Evolutionary conservation across 1,140 invertebrate species (phyloP), one percentile per base, ranked within the genome.

Genomic region (Eupeodes corollae): DNA sequence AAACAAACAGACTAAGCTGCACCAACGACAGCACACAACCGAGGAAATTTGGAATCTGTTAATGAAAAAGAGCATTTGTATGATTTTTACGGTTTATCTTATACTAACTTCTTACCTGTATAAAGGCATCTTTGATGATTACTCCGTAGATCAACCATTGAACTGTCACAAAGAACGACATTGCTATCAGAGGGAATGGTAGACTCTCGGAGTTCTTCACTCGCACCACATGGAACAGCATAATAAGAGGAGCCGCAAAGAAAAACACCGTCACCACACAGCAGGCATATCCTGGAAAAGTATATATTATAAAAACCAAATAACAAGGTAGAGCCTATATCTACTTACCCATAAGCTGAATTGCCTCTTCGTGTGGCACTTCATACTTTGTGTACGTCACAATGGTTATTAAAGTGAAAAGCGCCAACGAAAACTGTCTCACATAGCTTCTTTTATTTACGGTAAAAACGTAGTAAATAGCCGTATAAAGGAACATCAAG

Each of bases 131-230:
- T 37, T 78, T 65, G 53, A 83, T 73, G 46, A 88, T 65, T 48
- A 76, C 62, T 38, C 85, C 86, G 68, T 88, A 89, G 1, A 81
- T 59, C 53, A 79, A 79, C 86, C 86, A 89, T 52, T 86, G 76
- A 26, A 74, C 68, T 30, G 79, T 82, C 2, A 87, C 83, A 41
- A 86, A 68, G 57, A 87, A 83, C 30, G 82, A 83, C 52, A 79
- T 75, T 15, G 84, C 62, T 64, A 89, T 88, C 50, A 88, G 73
- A 14, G 84, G 80, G 64, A 86, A 85, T 50, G 86, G 86, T 54
- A 88, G 73, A 66, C 78, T 81, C 50, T 88, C 86, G 5, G 83
- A 80, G 62, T 75, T 85, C 62, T 81, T 83, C 9, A 79, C 76
- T 67, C 70, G 77, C 43, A 89, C 75, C 9, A 90, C 86, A 69